phyloP scores from a whole-genome alignment of 92 coral and sea anemone species.

The Phenganax marumi region DNA sequence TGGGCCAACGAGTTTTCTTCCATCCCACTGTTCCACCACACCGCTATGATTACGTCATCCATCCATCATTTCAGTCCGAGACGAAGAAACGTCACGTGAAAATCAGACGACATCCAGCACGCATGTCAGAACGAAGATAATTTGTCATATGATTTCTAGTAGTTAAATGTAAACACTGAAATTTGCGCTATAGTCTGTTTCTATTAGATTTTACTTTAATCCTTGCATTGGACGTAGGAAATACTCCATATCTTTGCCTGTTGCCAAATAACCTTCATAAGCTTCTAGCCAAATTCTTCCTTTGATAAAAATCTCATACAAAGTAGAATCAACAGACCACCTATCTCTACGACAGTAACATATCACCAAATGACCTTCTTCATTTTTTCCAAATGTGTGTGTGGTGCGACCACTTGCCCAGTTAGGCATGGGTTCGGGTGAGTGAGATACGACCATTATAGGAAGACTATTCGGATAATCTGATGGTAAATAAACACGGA shows the following conservation, averaged over 20 bases:
- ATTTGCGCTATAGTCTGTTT: too few relatives aligned
- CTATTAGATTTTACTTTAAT: too few relatives aligned
- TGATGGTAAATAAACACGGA: slow-evolving; percentile 60
- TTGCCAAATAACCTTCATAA: slow-evolving; percentile 26
- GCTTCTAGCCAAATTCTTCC: slow-evolving; percentile 32
- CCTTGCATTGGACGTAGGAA: slow-evolving; percentile 1
- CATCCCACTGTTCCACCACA: slow-evolving; percentile 43
- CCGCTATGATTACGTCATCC: slow-evolving; percentile 47
- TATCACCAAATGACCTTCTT: slow-evolving; percentile 4
- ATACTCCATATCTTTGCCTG: slow-evolving; percentile 1
- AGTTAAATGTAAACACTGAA: neutral
- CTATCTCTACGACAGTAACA: slow-evolving; percentile 4
- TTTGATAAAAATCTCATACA: slow-evolving; percentile 24
- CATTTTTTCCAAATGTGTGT: slow-evolving; percentile 12
- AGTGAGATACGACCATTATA: slow-evolving; percentile 57
- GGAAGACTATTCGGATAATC: slow-evolving; percentile 84
- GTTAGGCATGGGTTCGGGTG: slow-evolving; percentile 42
- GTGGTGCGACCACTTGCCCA: neutral
- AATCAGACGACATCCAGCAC: slow-evolving; percentile 11
- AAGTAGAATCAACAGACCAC: neutral
- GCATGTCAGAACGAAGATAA: slow-evolving; percentile 10
- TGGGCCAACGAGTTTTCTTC: slow-evolving; percentile 39
- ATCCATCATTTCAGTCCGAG: slow-evolving; percentile 44
- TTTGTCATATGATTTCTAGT: neutral
- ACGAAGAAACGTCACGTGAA: slow-evolving; percentile 1